A percentile compares a stretch with the other conserved stretches of the same genome.
Conservation (phyloP, 2,113 vertebrate species). For the Eolophus roseicapilla region DNA sequence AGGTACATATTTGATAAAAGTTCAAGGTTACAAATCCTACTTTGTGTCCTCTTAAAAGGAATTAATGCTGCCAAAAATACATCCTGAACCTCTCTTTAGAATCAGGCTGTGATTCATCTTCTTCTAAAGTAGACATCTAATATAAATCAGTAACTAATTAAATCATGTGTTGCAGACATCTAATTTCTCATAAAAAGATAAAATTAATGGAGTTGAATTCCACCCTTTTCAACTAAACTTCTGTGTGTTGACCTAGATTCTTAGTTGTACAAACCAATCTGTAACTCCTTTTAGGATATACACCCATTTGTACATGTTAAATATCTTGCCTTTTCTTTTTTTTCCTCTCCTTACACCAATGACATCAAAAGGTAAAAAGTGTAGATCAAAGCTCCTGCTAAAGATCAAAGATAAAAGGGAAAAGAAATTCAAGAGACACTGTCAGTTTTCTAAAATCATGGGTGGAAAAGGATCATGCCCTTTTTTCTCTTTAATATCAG, state of each 20-base stretch:
- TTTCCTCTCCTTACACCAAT: neutral
- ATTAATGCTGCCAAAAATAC: neutral
- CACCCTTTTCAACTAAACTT: constrained; percentile 11
- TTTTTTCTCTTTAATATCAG: neutral
- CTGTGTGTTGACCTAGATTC: constrained; percentile 38
- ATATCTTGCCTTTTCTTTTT: neutral
- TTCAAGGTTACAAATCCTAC: neutral
- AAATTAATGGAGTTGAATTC: constrained; percentile 22
- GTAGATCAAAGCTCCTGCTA: constrained; percentile 45
- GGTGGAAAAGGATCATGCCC: neutral
- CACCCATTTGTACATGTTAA: constrained; percentile 43
- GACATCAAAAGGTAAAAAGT: constrained; percentile 65
- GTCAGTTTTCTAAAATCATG: constrained; percentile 46
- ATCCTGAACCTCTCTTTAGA: neutral
- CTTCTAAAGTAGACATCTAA: constrained; percentile 7
- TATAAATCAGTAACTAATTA: constrained; percentile 3
- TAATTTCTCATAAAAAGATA: constrained; percentile 44
- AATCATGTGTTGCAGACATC: neutral
- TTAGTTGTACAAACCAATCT: constrained; percentile 32
- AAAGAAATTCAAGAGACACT: constrained; percentile 38
- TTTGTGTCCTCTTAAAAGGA: neutral
- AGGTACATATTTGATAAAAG: neutral
- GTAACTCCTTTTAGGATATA: constrained; percentile 16
- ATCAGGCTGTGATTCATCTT: neutral
- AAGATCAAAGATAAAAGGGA: constrained; percentile 54